phyloP scores from a whole-genome alignment of 1,140 invertebrate genomes.

The Ostrea denselamellosa region DNA sequence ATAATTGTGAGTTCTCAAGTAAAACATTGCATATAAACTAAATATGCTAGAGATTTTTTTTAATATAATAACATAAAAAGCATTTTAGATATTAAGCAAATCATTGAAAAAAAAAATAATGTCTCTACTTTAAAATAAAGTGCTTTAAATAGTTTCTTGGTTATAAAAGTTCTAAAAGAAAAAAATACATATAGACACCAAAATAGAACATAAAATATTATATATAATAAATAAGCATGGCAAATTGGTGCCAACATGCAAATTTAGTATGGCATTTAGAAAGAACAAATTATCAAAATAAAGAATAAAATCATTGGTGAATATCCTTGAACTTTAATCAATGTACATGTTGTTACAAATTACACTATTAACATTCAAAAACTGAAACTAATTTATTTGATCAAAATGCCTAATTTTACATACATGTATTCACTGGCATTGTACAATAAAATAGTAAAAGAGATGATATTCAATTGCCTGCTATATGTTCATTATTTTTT shows the following conservation, averaged over 20 bases:
- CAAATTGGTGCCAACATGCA: constrained; percentile 37
- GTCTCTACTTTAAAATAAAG: not conserved
- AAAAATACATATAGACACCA: not conserved
- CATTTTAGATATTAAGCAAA: not conserved
- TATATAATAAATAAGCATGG: constrained; percentile 27
- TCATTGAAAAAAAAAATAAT: not conserved
- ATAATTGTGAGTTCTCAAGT: not conserved
- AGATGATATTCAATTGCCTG: too few species aligned
- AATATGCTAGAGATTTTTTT: too few species aligned
- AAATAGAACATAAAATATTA: constrained; percentile 5
- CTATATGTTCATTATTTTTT: too few species aligned
- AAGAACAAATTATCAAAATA: not conserved
- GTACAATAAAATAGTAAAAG: too few species aligned
- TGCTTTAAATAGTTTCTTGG: not conserved
- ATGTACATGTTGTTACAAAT: too few species aligned
- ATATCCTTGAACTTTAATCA: constrained; percentile 5
- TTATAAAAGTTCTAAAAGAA: constrained; percentile 3
- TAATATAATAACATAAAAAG: not conserved
- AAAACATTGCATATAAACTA: not conserved
- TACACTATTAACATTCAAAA: too few species aligned
- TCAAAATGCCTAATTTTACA: too few species aligned
- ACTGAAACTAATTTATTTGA: too few species aligned
- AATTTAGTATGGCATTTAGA: constrained; percentile 24
- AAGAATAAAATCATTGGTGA: not conserved
- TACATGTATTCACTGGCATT: too few species aligned